These are phyloP conservation scores for Drosophila repleta DNA, from an alignment of 1,140 invertebrate species.

Conservation along the genomic window DNA sequence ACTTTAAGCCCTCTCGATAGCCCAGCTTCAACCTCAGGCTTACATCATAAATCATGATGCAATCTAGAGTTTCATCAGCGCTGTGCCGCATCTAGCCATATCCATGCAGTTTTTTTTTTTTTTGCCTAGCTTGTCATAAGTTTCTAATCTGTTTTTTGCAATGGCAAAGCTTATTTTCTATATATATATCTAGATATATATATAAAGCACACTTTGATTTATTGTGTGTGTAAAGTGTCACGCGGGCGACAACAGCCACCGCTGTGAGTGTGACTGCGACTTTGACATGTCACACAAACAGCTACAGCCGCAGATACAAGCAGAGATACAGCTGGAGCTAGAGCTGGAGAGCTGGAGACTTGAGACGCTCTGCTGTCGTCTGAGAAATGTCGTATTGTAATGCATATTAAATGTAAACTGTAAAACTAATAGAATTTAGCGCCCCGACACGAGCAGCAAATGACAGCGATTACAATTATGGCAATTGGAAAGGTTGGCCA, in stretches of 20 bases:
- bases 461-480: conserved; percentile 62
- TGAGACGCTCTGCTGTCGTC: conserved; percentile 35
- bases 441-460: conserved; percentile 46
- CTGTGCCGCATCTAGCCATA: not conserved
- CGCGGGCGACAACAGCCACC: conserved; percentile 76
- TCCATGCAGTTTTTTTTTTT: not conserved
- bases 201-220: conserved; percentile 60
- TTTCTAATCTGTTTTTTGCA: conserved; percentile 26
- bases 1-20: not conserved
- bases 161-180: conserved; percentile 9
- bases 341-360: conserved; percentile 2
- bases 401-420: conserved; percentile 68
- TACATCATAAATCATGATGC: conserved; percentile 36
- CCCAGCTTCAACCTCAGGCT: not conserved
- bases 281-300: conserved; percentile 58
- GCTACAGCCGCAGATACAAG: not conserved
- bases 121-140: conserved; percentile 25
- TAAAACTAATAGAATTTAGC: conserved; percentile 67
- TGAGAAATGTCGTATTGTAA: conserved; percentile 64
- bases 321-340: conserved; percentile 2
- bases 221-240: conserved; percentile 81
- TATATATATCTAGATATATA: not conserved
- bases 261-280: conserved; percentile 44
- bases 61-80: conserved; percentile 25
- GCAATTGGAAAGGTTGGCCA: conserved; percentile 66